A percentile compares a stretch with the other conserved stretches of the same genome.
Conservation (phyloP, 1,140 invertebrate species). For the Danaus melanippus region DNA sequence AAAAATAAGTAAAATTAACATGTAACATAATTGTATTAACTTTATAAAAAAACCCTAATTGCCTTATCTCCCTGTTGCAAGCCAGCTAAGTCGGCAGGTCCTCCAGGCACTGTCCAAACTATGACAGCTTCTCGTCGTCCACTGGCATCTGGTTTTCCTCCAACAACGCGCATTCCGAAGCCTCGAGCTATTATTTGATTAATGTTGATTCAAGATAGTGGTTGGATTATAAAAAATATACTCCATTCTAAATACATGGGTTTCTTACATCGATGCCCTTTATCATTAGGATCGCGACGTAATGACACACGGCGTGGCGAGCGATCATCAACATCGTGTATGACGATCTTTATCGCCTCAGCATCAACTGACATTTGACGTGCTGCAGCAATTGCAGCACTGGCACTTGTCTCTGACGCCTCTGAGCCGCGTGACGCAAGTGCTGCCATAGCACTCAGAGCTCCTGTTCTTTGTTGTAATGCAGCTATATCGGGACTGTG, state of each 20-base stretch:
- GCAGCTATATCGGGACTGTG: conserved; percentile 82
- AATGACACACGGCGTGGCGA: conserved; percentile 82
- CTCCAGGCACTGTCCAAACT: conserved; percentile 91
- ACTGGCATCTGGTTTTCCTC: conserved; percentile 87
- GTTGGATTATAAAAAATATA: too few species aligned
- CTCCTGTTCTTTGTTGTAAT: conserved; percentile 73
- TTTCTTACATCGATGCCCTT: conserved; percentile 88
- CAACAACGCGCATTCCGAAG: conserved; percentile 94
- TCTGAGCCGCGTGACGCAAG: conserved; percentile 40
- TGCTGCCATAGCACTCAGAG: conserved; percentile 46
- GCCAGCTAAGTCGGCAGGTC: conserved; percentile 90
- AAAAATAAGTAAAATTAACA: too few species aligned
- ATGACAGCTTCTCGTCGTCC: conserved; percentile 91
- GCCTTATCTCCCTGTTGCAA: conserved; percentile 91
- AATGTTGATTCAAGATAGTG: too few species aligned
- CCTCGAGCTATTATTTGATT: conserved; percentile 78
- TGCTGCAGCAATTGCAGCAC: conserved; percentile 29
- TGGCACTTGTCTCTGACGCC: conserved; percentile 29
- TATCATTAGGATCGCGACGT: conserved; percentile 84
- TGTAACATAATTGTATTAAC: too few species aligned
- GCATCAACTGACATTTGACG: conserved; percentile 89
- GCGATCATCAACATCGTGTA: conserved; percentile 89
- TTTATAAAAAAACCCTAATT: conserved; percentile 12
- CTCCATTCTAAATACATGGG: conserved; percentile 1
- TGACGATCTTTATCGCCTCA: conserved; percentile 93